These are phyloP conservation scores for Campylorhamphus procurvoides DNA, from an alignment of 2,113 vertebrate genomes.

Conservation along the genomic window DNA sequence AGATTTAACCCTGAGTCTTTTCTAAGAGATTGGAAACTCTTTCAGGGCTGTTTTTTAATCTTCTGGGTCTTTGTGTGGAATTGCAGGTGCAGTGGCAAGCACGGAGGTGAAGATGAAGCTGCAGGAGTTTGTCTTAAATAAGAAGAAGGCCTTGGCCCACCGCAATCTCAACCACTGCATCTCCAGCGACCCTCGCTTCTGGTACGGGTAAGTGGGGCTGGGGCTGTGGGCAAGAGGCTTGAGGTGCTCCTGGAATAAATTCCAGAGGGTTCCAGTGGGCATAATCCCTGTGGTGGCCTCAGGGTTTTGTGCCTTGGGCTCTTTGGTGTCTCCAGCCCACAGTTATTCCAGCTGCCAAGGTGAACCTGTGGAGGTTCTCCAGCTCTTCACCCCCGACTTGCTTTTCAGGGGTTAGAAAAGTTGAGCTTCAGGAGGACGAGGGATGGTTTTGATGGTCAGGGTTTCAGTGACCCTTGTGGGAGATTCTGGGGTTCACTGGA, in stretches of 20 bases:
- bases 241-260: neutral
- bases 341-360: accelerated
- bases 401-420: neutral
- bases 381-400: neutral
- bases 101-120: conserved; percentile 98
- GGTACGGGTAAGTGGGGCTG: conserved; percentile 90
- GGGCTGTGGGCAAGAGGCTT: neutral
- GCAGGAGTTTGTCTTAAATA: conserved; percentile 97
- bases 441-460: neutral
- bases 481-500: neutral
- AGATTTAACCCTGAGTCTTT: neutral
- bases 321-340: neutral
- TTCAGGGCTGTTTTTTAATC: neutral
- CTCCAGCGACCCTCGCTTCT: conserved; percentile 92
- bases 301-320: neutral
- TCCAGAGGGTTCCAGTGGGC: neutral
- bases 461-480: neutral
- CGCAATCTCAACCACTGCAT: conserved; percentile 95
- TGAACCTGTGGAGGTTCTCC: neutral
- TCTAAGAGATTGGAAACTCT: neutral
- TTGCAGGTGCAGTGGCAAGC: conserved; percentile 94
- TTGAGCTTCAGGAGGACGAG: neutral
- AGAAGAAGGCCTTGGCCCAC: conserved; percentile 97
- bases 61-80: too few relatives aligned
- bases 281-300: accelerated